Percentiles rank a stretch among this genome's conserved stretches.
Evolutionary conservation across 2,888 invertebrate genomes (phyloP).

Genomic region (Kryphioiulus occultus): DNA sequence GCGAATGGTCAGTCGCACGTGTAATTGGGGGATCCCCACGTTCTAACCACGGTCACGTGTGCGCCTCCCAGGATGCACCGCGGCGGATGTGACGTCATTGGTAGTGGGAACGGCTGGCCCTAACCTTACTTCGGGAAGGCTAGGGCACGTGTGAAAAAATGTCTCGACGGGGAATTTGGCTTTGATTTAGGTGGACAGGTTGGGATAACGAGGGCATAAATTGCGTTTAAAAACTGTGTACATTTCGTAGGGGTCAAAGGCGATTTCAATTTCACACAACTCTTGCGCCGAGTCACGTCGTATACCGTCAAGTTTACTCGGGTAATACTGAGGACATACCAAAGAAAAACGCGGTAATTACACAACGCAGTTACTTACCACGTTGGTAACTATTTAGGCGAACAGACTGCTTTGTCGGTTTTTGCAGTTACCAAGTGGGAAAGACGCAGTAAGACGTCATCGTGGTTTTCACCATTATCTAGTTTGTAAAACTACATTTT

Average conservation of each 20-base stretch:
- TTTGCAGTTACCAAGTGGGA: too few species aligned
- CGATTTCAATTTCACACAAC: not conserved
- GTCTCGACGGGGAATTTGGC: not conserved
- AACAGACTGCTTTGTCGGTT: too few species aligned
- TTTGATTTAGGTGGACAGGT: conserved; percentile 13
- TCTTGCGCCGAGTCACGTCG: too few species aligned
- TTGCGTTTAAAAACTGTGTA: not conserved
- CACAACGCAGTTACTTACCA: too few species aligned
- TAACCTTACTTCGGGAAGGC: not conserved
- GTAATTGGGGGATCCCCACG: conserved; percentile 22
- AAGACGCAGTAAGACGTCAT: too few species aligned
- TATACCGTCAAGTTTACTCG: not conserved
- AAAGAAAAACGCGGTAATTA: too few species aligned
- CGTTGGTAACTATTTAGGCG: too few species aligned
- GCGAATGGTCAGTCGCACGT: conserved; percentile 25
- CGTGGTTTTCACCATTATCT: too few species aligned
- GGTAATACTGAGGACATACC: not conserved
- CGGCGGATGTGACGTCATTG: not conserved
- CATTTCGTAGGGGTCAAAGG: not conserved
- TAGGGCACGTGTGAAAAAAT: not conserved
- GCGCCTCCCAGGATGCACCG: not conserved
- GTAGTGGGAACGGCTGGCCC: not conserved
- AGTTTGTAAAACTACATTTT: too few species aligned
- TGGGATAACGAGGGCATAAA: not conserved
- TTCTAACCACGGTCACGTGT: not conserved